Evolutionary conservation across 2,797 vertebrate genomes (phyloP), one percentile per base, ranked within the genome.

Genomic region (Pachyuromys duprasi): DNA sequence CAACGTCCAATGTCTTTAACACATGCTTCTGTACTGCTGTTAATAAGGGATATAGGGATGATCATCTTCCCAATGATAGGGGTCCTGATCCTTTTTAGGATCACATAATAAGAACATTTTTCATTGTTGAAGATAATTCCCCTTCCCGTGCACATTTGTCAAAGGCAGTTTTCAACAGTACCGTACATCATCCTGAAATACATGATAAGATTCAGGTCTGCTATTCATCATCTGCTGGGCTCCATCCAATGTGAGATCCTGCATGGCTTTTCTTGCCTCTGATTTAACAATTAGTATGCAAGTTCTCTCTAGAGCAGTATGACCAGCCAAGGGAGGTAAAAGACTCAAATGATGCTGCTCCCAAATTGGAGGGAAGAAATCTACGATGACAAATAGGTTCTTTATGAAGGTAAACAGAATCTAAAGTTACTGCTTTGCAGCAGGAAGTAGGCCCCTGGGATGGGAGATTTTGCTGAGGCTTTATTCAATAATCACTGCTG

Each of bases 21-120:
- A 94, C 95, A 75, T 0, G 0, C 90, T 94, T 89, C 92, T 60
- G 70, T 62, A 87, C 80, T 7, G 12, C 94, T 97, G 86, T 96
- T 97, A 97, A 98, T 98, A 96, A 97, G 97, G 97, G 89, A 95
- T 91, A 91, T 0, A 20, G 86, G 53, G 42, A 93, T 96, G 96
- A 97, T 97, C 96, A 98, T 97, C 96, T 96, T 90, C 96, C 78
- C 96, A 97, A 91, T 91, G 97, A 97, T 96, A 97, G 97, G 90
- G 96, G 97, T 97, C 96, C 92, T 97, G 97, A 97, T 98, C 97
- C 96, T 98, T 97, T 97, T 97, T 96, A 98, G 97, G 96, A 97
- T 97, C 97, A 97, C 95, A 97, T 97, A 97, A 97, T 97, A 98
- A 97, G 97, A 94, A 97, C 97, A 97, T 98, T 97, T 97, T 97